A percentile compares a stretch with the other conserved stretches of the same genome.
phyloP scores from a whole-genome alignment of 2,888 invertebrate genomes.

The Malachius bipustulatus region DNA sequence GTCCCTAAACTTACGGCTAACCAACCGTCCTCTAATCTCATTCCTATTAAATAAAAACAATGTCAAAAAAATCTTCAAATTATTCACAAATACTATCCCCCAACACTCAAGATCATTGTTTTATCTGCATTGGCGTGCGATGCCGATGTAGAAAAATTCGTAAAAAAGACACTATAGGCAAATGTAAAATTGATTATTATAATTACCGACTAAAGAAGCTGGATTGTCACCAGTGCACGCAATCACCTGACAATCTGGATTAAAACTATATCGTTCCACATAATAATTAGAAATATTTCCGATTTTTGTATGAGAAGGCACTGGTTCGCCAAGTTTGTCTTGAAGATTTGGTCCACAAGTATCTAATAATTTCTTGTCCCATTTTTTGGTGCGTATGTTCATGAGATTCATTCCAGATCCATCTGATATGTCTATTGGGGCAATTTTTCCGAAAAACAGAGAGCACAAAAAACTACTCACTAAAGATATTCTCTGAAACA shows the following conservation, averaged over 20 bases:
- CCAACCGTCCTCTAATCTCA: slow-evolving; percentile 69
- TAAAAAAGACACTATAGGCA: too few relatives aligned
- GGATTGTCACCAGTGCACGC: slow-evolving; percentile 96
- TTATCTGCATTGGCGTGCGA: too few relatives aligned
- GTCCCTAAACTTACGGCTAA: slow-evolving; percentile 85
- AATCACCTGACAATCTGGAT: slow-evolving; percentile 63
- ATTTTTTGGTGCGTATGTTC: slow-evolving; percentile 63
- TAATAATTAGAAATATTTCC: slow-evolving; percentile 70
- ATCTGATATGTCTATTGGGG: slow-evolving; percentile 84
- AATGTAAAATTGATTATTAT: too few relatives aligned
- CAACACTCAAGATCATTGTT: too few relatives aligned
- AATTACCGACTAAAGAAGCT: slow-evolving; percentile 63
- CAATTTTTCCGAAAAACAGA: slow-evolving; percentile 74
- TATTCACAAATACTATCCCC: slow-evolving; percentile 2
- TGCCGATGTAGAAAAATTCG: too few relatives aligned
- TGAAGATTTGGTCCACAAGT: slow-evolving; percentile 64
- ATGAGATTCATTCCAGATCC: slow-evolving; percentile 95
- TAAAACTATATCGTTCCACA: slow-evolving; percentile 77
- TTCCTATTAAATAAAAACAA: slow-evolving; percentile 47
- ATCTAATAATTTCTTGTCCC: slow-evolving; percentile 65
- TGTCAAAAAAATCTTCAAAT: too few relatives aligned
- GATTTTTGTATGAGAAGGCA: slow-evolving; percentile 55
- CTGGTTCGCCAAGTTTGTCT: slow-evolving; percentile 62
- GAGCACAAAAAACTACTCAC: slow-evolving; percentile 89
- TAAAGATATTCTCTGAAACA: slow-evolving; percentile 70